Evolutionary conservation across 92 coral and sea anemone species (phyloP), one percentile per base, ranked within the genome.

Genomic region (Epizoanthus scotinus): DNA sequence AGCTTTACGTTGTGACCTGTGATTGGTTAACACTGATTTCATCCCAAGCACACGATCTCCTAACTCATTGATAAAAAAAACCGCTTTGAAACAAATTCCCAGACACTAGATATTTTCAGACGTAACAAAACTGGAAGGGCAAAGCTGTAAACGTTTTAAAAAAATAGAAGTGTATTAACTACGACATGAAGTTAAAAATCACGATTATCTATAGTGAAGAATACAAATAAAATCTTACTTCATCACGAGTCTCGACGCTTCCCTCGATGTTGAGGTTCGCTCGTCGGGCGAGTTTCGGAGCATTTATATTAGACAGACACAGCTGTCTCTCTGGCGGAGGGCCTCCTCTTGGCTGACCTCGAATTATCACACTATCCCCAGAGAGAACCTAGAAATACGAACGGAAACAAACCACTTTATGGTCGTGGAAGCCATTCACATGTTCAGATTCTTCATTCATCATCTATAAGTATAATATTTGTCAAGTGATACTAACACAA

Each of bases 281-380:
- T 81, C 93, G 86, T 72, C 99, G 86, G 21, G 98, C 94, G 57
- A 95, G 86, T 87, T 95, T 95, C 67, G 99, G 99, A 44, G 98
- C 98, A 68, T 90, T 93, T 2, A 95, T 89, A 34, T 95, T 95
- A 1, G 99, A 95, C 55, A 95, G 78, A 72, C 99, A 94, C 17
- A 93, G 91, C 81, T 95, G 98, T 82, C 98, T 93, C 70, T 95
- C 99, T 14, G 99, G 99, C 21, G 98, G 99, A 66, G 99, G 99
- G 0, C 99, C 99, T 2, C 99, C 99, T 52, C 94, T 88, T 6
- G 99, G 99, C 58, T 95, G 99, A n/a, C 98, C 99, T 34, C 99
- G 91, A 69, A 95, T 93, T 40, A 93, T 87, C 8, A 93, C 96
- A 62, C 94, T 91, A 57, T 95, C 99, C 75, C 99, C 99, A 18